phyloP scores from a whole-genome alignment of 2,888 invertebrate species.

The Brachylomia viminalis region DNA sequence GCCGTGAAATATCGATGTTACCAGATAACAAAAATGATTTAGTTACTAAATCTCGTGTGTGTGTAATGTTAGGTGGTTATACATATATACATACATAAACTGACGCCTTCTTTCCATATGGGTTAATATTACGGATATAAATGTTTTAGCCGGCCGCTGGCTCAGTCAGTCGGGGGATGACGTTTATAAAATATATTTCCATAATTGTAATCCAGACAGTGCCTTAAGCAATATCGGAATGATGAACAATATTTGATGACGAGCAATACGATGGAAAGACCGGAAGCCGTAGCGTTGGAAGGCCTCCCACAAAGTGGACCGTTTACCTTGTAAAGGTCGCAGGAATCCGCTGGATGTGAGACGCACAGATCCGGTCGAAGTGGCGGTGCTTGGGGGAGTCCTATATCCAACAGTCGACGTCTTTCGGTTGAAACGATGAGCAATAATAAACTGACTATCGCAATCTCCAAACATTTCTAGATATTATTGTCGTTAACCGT shows the following conservation, averaged over 20 bases:
- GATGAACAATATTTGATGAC: neutral
- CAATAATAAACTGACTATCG: neutral
- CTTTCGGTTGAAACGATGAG: neutral
- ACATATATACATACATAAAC: neutral
- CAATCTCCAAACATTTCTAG: neutral
- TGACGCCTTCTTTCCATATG: neutral
- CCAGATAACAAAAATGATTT: slow-evolving; percentile 63
- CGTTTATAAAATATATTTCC: neutral
- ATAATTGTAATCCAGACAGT: neutral
- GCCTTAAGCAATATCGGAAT: neutral
- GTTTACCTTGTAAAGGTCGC: neutral
- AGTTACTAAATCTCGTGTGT: slow-evolving; percentile 48
- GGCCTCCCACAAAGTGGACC: neutral
- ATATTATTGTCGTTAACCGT: neutral
- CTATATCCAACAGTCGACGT: neutral
- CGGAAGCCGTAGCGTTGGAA: neutral
- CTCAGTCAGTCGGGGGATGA: neutral
- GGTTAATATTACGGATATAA: neutral
- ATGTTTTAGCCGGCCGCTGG: neutral
- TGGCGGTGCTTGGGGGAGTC: neutral
- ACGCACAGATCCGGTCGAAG: neutral
- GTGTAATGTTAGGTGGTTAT: slow-evolving; percentile 25
- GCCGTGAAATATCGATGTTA: slow-evolving; percentile 64
- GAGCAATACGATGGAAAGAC: neutral
- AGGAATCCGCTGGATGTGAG: neutral